A percentile compares a stretch with the other conserved stretches of the same genome.
Conservation (phyloP, 2,888 invertebrate species). For the Copidosoma aretas region DNA sequence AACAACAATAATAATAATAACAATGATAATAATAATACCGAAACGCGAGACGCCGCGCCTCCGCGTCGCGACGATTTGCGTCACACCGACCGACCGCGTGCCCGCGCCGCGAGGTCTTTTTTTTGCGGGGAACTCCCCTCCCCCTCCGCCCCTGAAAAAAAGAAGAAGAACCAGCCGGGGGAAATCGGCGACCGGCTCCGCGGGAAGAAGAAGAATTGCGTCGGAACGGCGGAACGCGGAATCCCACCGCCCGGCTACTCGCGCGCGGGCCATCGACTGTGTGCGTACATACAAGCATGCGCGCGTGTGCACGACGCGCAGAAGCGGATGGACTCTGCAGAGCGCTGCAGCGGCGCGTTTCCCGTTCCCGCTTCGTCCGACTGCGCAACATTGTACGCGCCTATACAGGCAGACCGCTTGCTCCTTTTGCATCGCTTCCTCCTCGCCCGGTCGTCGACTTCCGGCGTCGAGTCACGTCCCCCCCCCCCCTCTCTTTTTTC, state of each 20-base stretch:
- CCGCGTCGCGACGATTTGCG: constrained; percentile 7
- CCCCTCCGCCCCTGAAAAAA: neutral
- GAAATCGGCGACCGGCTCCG: constrained; percentile 20
- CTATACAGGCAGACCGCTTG: too few relatives aligned
- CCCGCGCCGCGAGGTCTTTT: neutral
- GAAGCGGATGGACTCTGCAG: too few relatives aligned
- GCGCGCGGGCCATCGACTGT: constrained; percentile 37
- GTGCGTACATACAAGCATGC: constrained; percentile 9
- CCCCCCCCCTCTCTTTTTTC: neutral
- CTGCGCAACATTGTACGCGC: neutral
- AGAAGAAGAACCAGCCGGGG: neutral
- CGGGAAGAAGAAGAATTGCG: constrained; percentile 22
- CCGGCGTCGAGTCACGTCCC: constrained; percentile 25
- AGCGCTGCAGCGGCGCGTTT: constrained; percentile 33
- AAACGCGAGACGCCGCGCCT: neutral
- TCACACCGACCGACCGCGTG: neutral
- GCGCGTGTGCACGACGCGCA: constrained; percentile 6
- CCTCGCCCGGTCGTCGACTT: constrained; percentile 18
- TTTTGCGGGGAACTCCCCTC: neutral
- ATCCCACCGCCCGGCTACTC: constrained; percentile 38
- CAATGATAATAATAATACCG: too few relatives aligned
- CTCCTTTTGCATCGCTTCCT: neutral
- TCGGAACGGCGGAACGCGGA: constrained; percentile 40
- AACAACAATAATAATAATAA: too few relatives aligned
- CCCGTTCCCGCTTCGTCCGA: constrained; percentile 23